Evolutionary conservation across 2,888 invertebrate genomes (phyloP).

Genomic region (Cryptocephalus primarius): DNA sequence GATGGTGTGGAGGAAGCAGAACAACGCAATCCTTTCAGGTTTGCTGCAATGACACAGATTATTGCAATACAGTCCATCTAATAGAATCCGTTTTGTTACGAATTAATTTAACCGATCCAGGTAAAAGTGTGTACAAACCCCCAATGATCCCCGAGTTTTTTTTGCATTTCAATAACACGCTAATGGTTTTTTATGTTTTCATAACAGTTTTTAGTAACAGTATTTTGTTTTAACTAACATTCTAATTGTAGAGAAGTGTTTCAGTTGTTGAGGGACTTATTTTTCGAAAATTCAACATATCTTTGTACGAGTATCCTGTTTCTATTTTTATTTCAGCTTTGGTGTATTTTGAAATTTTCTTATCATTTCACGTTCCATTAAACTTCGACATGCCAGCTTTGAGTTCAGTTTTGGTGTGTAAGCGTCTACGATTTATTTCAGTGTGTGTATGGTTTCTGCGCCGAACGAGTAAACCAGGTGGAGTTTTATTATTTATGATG

Average conservation of each 20-base stretch:
- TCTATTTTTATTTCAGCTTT: too few relatives aligned
- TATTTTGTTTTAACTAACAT: slow-evolving; percentile 5
- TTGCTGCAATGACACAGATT: slow-evolving; percentile 47
- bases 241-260: slow-evolving; percentile 5
- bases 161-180: slow-evolving; percentile 2
- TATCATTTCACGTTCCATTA: too few relatives aligned
- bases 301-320: too few relatives aligned
- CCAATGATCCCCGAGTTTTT: slow-evolving; percentile 4
- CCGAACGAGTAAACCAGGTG: not conserved
- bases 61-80: slow-evolving; percentile 38
- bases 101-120: slow-evolving; percentile 12
- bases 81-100: slow-evolving; percentile 2
- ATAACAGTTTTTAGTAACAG: not conserved
- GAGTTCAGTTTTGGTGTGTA: too few relatives aligned
- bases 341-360: too few relatives aligned
- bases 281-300: too few relatives aligned
- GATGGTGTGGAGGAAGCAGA: slow-evolving; percentile 38
- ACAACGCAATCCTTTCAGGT: slow-evolving; percentile 24
- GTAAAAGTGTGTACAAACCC: slow-evolving; percentile 20
- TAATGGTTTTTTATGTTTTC: slow-evolving; percentile 4
- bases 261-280: not conserved
- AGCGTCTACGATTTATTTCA: not conserved
- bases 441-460: not conserved
- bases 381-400: too few relatives aligned
- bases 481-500: not conserved